These are phyloP conservation scores for Napeogenes inachia DNA, from an alignment of 2,888 invertebrate species.

Conservation along the genomic window DNA sequence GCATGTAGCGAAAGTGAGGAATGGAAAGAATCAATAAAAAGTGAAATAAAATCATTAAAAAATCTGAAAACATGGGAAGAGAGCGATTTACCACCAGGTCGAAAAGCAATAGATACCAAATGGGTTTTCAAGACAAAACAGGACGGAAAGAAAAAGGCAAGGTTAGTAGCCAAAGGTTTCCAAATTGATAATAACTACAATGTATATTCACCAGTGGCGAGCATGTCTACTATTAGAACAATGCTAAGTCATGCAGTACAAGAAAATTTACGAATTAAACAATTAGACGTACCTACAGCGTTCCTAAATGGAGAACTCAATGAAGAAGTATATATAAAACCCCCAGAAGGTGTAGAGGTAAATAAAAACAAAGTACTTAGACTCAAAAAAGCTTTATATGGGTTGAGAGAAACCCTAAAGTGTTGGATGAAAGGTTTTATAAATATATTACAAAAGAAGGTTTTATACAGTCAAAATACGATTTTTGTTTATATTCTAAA, in stretches of 20 bases:
- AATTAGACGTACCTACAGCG: constrained; percentile 11
- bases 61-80: background rate
- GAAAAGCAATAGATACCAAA: constrained; percentile 5
- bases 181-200: constrained; percentile 10
- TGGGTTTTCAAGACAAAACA: constrained; percentile 15
- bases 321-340: constrained; percentile 18
- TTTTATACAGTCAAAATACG: constrained; percentile 21
- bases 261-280: constrained; percentile 7
- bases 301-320: too few relatives aligned
- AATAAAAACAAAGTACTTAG: constrained; percentile 21
- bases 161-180: constrained; percentile 21
- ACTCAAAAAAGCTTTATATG: constrained; percentile 24
- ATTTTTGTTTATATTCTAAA: constrained; percentile 23
- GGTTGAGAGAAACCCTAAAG: constrained; percentile 23
- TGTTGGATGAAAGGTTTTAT: constrained; percentile 26
- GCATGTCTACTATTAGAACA: constrained; percentile 10
- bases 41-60: background rate
- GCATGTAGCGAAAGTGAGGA: background rate
- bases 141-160: constrained; percentile 16
- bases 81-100: background rate
- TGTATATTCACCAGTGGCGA: constrained; percentile 18
- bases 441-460: constrained; percentile 14
- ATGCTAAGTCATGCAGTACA: constrained; percentile 8
- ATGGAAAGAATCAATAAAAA: background rate
- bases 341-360: constrained; percentile 14